Conservation (phyloP, 2,113 vertebrate species). For the Aspiorhynchus laticeps region DNA sequence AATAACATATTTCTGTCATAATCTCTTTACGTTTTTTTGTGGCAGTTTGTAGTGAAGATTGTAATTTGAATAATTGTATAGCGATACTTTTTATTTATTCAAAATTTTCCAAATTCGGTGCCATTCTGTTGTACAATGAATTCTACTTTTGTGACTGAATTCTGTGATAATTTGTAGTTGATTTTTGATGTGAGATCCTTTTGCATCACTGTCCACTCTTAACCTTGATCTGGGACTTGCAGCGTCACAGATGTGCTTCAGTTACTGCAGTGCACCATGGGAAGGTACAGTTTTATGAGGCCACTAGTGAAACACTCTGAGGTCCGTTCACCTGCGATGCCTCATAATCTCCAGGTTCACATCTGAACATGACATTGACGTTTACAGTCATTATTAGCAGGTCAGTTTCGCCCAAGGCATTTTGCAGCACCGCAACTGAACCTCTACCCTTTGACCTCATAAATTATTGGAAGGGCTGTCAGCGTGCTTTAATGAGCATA, state of each 20-base stretch:
- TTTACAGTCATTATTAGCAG: constrained; percentile 33
- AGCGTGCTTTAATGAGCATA: neutral
- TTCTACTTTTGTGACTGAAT: neutral
- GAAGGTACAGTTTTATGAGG: neutral
- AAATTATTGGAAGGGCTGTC: neutral
- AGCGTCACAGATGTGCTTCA: constrained; percentile 13
- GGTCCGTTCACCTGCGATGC: constrained; percentile 10
- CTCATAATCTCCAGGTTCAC: constrained; percentile 29
- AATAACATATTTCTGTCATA: neutral
- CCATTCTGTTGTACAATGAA: neutral
- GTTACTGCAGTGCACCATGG: constrained; percentile 28
- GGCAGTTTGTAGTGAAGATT: too few relatives aligned
- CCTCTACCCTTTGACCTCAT: neutral
- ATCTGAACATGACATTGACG: constrained; percentile 41
- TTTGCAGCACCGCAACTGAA: constrained; percentile 17
- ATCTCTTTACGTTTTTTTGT: neutral
- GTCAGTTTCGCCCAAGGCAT: constrained; percentile 43
- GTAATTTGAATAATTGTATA: neutral
- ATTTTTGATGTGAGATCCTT: neutral
- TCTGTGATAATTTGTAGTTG: neutral
- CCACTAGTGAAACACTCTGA: neutral
- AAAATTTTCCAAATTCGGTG: neutral
- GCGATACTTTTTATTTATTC: neutral
- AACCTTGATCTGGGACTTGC: neutral
- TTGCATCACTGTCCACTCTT: neutral